phyloP scores from a whole-genome alignment of 2,888 invertebrate species.

The Leucoma salicis region DNA sequence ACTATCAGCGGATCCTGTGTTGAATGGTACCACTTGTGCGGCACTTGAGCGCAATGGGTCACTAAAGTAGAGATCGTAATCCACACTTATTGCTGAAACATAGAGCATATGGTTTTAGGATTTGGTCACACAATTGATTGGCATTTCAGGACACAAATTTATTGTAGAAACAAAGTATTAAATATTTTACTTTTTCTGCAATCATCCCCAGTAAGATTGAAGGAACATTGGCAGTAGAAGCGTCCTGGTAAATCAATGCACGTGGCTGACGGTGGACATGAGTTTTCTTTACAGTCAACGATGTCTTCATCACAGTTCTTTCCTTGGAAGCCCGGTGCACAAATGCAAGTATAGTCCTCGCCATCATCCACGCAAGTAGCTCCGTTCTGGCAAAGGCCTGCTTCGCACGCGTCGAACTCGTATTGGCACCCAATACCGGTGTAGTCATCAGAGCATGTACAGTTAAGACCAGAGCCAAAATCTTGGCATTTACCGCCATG shows the following conservation, averaged over 20 bases:
- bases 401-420: constrained; percentile 95
- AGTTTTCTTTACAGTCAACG: constrained; percentile 94
- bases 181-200: constrained; percentile 93
- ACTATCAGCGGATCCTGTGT: constrained; percentile 88
- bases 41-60: constrained; percentile 95
- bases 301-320: constrained; percentile 96
- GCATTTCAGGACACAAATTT: constrained; percentile 1
- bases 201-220: constrained; percentile 97
- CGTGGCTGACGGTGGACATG: constrained; percentile 95
- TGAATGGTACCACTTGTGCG: constrained; percentile 95
- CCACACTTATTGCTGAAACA: constrained; percentile 95
- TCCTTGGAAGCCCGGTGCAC: constrained; percentile 90
- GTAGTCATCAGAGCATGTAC: constrained; percentile 93
- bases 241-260: constrained; percentile 95
- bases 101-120: constrained; percentile 11
- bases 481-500: constrained; percentile 97
- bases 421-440: constrained; percentile 96
- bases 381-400: constrained; percentile 95
- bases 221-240: constrained; percentile 98
- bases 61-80: constrained; percentile 98
- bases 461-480: constrained; percentile 96
- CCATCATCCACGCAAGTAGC: constrained; percentile 95
- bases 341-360: constrained; percentile 91
- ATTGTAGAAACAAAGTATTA: too few species aligned
- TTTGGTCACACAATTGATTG: constrained; percentile 5